Evolutionary conservation across 1,140 invertebrate species (phyloP).

Genomic region (Hetaerina americana): DNA sequence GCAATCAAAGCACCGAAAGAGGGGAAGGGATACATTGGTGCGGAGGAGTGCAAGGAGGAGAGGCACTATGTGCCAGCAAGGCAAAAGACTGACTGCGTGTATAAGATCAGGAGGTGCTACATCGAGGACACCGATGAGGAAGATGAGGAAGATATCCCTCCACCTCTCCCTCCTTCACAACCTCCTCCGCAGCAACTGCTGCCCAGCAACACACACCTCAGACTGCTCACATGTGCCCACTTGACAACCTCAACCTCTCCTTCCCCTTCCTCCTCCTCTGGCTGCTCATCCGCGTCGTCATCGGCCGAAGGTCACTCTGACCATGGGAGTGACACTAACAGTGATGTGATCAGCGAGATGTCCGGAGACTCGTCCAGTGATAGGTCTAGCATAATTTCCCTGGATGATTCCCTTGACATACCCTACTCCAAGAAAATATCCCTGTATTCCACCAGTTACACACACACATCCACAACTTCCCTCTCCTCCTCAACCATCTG

Average conservation of each 20-base stretch:
- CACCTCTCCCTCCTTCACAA: not conserved
- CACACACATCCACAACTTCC: not conserved
- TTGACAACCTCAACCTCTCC: constrained; percentile 12
- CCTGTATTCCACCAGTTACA: not conserved
- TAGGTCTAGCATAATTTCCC: constrained; percentile 38
- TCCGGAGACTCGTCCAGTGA: constrained; percentile 42
- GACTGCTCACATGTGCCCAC: constrained; percentile 5
- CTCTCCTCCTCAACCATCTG: not conserved
- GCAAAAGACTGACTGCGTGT: constrained; percentile 7
- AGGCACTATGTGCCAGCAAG: not conserved
- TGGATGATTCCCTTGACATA: constrained; percentile 36
- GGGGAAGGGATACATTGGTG: not conserved
- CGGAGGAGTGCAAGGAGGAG: not conserved
- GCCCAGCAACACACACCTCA: not conserved
- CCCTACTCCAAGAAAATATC: not conserved
- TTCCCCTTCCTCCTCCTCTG: constrained; percentile 17
- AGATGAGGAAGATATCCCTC: constrained; percentile 1
- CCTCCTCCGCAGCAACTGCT: not conserved
- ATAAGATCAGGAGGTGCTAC: constrained; percentile 11
- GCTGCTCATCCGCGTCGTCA: constrained; percentile 27
- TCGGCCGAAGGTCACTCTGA: not conserved
- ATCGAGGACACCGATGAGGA: constrained; percentile 14
- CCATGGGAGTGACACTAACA: constrained; percentile 33
- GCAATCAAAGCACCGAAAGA: not conserved
- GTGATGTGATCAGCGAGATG: constrained; percentile 40